Percentiles rank a stretch among this genome's conserved stretches.
Evolutionary conservation across 2,797 vertebrate species (phyloP).

Genomic region (Chaetophractus vellerosus): DNA sequence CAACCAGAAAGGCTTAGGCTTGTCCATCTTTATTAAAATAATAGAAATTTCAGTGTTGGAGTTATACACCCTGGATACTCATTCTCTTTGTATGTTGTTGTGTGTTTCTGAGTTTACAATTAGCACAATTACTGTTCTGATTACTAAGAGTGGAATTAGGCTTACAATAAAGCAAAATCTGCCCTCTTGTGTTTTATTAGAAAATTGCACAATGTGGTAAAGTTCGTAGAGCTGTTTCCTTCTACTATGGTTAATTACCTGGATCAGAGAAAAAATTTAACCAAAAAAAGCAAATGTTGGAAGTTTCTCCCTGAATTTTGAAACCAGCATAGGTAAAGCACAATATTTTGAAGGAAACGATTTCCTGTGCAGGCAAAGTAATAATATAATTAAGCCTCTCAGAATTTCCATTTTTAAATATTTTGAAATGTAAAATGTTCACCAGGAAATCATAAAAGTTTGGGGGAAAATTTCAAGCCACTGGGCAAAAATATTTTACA

Average conservation of each 20-base stretch:
- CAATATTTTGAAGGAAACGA: constrained; percentile 44
- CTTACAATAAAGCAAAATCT: constrained; percentile 75
- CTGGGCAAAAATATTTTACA: background rate
- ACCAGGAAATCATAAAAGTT: constrained; percentile 29
- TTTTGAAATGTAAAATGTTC: constrained; percentile 49
- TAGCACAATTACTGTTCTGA: background rate
- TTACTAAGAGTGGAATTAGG: background rate
- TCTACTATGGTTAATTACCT: background rate
- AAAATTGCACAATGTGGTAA: constrained; percentile 77
- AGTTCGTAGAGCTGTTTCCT: background rate
- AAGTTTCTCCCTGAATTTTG: constrained; percentile 12
- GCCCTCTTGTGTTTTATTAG: constrained; percentile 87
- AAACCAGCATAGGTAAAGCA: background rate
- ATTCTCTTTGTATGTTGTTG: background rate
- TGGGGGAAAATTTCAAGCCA: background rate
- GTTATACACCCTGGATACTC: background rate
- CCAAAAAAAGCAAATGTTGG: background rate
- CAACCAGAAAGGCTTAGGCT: constrained; percentile 1
- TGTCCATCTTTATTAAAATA: constrained; percentile 41
- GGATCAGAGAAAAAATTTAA: background rate
- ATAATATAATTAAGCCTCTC: background rate
- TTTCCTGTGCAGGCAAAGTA: background rate
- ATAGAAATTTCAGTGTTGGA: background rate
- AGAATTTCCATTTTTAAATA: constrained; percentile 7
- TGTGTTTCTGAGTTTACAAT: constrained; percentile 58